phyloP scores from a whole-genome alignment of 2,113 vertebrate genomes.

The Ia io region DNA sequence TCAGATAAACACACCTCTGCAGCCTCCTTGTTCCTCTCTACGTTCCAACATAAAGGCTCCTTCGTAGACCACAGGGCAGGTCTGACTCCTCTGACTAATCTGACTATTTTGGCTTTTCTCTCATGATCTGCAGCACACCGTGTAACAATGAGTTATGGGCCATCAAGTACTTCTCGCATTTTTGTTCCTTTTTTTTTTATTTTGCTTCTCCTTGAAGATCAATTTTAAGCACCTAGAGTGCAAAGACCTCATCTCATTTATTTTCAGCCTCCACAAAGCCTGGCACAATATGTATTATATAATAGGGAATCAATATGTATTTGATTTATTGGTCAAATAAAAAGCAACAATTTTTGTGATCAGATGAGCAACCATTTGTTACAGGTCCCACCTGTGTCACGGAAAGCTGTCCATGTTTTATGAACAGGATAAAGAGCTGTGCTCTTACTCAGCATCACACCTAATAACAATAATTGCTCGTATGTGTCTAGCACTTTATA shows the following conservation, averaged over 20 bases:
- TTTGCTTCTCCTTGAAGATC: neutral
- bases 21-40: neutral
- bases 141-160: neutral
- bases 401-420: neutral
- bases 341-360: neutral
- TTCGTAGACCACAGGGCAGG: neutral
- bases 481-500: neutral
- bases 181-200: neutral
- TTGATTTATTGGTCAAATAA: slow-evolving; percentile 7
- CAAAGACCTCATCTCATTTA: neutral
- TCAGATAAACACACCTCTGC: neutral
- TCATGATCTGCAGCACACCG: neutral
- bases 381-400: neutral
- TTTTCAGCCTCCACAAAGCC: neutral
- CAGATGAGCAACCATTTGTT: neutral
- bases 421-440: neutral
- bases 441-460: neutral
- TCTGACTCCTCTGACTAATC: neutral
- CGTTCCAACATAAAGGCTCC: neutral
- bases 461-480: neutral
- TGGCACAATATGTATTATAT: neutral
- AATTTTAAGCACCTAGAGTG: neutral
- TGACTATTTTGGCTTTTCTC: neutral
- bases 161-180: neutral
- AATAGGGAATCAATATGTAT: neutral